phyloP scores from a whole-genome alignment of 2,888 invertebrate species.

The Apotomis capreana region DNA sequence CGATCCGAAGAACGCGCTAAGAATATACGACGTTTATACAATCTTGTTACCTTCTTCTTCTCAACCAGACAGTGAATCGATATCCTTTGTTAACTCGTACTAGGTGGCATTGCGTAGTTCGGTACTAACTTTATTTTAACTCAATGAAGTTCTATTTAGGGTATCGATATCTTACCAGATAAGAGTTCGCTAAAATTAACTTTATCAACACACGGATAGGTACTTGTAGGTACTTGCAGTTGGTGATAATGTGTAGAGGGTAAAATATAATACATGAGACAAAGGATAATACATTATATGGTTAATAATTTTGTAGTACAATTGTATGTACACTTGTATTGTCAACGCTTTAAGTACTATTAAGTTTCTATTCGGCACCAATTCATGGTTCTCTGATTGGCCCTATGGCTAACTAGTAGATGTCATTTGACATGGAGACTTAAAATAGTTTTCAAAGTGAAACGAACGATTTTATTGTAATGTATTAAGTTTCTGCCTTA shows the following conservation, averaged over 20 bases:
- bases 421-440: too few relatives aligned
- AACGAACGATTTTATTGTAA: too few relatives aligned
- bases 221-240: background rate
- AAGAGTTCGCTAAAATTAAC: background rate
- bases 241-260: background rate
- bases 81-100: background rate
- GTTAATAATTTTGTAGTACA: too few relatives aligned
- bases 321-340: too few relatives aligned
- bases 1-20: background rate
- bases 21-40: background rate
- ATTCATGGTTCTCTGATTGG: too few relatives aligned
- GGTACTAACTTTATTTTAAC: background rate
- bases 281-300: too few relatives aligned
- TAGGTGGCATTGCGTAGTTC: background rate
- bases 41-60: slow-evolving; percentile 4
- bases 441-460: too few relatives aligned
- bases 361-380: too few relatives aligned
- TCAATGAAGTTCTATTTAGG: background rate
- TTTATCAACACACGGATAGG: background rate
- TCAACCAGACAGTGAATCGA: background rate
- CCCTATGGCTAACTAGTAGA: too few relatives aligned
- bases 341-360: too few relatives aligned
- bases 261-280: too few relatives aligned
- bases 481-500: too few relatives aligned
- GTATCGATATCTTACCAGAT: background rate